Evolutionary conservation across 2,113 vertebrate species (phyloP).

Genomic region (Leptosomus discolor): DNA sequence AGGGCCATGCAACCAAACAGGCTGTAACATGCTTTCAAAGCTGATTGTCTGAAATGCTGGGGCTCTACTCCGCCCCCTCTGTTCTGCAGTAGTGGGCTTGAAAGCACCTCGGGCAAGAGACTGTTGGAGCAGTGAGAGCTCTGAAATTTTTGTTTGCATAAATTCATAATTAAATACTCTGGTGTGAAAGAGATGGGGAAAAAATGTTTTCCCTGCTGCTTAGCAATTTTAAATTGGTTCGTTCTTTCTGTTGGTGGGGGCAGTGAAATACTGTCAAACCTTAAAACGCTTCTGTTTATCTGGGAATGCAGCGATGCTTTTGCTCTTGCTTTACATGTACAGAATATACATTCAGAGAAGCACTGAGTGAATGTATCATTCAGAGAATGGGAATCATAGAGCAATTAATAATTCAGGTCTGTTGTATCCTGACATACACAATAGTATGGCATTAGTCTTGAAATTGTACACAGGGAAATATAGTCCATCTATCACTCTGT

Average conservation of each 20-base stretch:
- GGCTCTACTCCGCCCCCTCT: constrained; percentile 9
- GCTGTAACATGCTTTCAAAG: constrained; percentile 19
- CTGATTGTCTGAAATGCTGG: neutral
- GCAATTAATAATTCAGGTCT: constrained; percentile 60
- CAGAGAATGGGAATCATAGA: neutral
- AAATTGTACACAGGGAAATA: neutral
- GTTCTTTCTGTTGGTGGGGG: neutral
- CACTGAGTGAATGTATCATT: constrained; percentile 10
- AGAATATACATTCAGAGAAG: constrained; percentile 1
- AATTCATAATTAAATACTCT: constrained; percentile 67
- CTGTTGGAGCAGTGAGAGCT: constrained; percentile 28
- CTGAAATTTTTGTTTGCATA: constrained; percentile 66
- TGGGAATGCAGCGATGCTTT: neutral
- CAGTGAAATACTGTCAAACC: neutral
- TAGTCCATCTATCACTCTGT: neutral
- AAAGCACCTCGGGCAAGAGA: constrained; percentile 57
- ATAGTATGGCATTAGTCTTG: neutral
- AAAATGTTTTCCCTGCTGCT: constrained; percentile 36
- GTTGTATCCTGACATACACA: constrained; percentile 1
- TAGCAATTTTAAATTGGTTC: constrained; percentile 4
- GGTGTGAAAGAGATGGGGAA: neutral
- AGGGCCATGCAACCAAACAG: neutral
- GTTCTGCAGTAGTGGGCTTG: constrained; percentile 6
- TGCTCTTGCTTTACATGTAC: constrained; percentile 28
- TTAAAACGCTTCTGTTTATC: neutral